These are phyloP conservation scores for Pseudopodoces humilis DNA, from an alignment of 2,113 vertebrate genomes.

Conservation along the genomic window DNA sequence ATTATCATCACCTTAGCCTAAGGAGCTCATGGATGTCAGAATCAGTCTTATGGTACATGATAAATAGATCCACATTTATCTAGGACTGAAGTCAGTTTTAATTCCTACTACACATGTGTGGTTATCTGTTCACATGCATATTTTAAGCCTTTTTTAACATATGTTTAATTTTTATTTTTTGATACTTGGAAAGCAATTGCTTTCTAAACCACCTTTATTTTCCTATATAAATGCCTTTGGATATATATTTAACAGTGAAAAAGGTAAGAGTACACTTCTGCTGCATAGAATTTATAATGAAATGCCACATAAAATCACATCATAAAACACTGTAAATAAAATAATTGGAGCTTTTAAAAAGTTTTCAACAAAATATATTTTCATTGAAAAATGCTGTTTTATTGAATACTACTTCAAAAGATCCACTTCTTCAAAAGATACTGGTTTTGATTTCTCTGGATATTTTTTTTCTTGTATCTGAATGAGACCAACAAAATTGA, in stretches of 20 bases:
- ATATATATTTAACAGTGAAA: neutral
- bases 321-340: neutral
- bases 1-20: neutral
- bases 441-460: neutral
- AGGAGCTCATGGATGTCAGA: neutral
- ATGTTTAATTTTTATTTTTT: neutral
- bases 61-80: neutral
- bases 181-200: neutral
- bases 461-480: neutral
- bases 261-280: neutral
- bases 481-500: neutral
- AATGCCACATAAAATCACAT: neutral
- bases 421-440: neutral
- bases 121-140: neutral
- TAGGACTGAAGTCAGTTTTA: neutral
- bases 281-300: neutral
- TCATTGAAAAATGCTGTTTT: neutral
- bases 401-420: neutral
- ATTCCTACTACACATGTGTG: neutral
- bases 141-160: neutral
- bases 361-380: neutral
- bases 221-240: neutral
- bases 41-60: fast-evolving
- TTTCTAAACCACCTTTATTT: neutral
- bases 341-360: neutral